Conservation (phyloP, 1,140 invertebrate species). For the Batillaria attramentaria region DNA sequence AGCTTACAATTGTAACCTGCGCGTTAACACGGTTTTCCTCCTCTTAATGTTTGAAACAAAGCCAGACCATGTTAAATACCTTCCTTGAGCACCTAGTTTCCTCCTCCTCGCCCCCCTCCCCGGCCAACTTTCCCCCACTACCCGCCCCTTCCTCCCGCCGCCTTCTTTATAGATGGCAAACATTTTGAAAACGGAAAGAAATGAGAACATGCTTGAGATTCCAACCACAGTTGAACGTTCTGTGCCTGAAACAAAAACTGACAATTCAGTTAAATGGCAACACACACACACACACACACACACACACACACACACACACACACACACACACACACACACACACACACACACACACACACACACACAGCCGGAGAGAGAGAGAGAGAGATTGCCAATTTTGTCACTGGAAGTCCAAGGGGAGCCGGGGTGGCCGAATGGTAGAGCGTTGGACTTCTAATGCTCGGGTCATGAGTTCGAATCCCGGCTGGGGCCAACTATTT, state of each 20-base stretch:
- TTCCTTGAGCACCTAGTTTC: no score
- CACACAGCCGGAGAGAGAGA: background rate
- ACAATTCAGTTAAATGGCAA: background rate
- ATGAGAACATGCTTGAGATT: background rate
- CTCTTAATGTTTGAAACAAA: no score
- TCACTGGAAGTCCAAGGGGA: background rate
- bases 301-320: background rate
- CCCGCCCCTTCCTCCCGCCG: no score
- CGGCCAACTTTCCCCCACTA: no score
- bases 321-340: background rate
- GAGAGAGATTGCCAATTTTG: background rate
- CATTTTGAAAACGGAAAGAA: background rate
- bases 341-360: constrained; percentile 8
- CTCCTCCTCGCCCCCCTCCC: no score
- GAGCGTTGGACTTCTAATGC: background rate
- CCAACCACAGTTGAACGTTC: background rate
- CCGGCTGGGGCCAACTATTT: background rate
- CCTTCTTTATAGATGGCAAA: no score
- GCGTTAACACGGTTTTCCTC: no score
- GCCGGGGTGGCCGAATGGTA: background rate
- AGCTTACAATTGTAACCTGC: no score
- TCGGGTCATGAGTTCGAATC: background rate
- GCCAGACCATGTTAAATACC: no score
- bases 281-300: constrained; percentile 6
- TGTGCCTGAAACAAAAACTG: background rate